Base-by-base conservation (phyloP, 2,888 invertebrate genomes). In the Chirona hameri region DNA sequence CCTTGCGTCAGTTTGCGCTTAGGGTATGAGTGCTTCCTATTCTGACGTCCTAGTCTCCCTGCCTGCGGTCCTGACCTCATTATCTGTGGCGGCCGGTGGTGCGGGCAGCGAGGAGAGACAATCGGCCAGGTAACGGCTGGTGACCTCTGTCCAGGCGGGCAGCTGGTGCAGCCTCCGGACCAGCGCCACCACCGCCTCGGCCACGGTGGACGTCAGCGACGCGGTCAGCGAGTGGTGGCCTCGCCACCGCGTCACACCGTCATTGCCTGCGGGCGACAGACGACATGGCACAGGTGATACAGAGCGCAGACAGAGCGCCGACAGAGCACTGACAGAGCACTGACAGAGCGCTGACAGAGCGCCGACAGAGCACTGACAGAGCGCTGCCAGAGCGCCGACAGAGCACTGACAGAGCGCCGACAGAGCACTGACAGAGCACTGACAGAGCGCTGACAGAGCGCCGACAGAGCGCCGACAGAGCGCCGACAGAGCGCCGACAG, bases 121-220 rank as follows among this genome's bases (percentile, higher is more conserved):
- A 82, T 91, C 90, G 0, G 91, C 89, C 9, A 94, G 88, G 85
- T 92, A 92, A 4, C 90, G 89, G 86, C 94, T 94, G 72, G 95
- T 90, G 0, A 91, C 89, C n/a, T 90, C 89, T 86, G 93, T 93
- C 95, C 95, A 95, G 7, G 91, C 90, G 0, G 93, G 90, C 79
- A 94, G 88, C 0, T 91, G 90, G 87, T 96, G 95, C 79, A 98
- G 89, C 65, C 91, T 91, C 15, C 97, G 89, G 52, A 97, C 88
- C 21, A 98, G 88, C 29, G 91, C 90, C 39, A 96, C 93, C 18
- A 96, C 90, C 87, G 96, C 96, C 86, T 97, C 97, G 12, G 94
- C 94, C 31, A 96, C 90, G 0, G 95, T 94, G 82, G 96, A 95
- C 52, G 95, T 94, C 85, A 89, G 89, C 5, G 89, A 88, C 4